phyloP scores from a whole-genome alignment of 2,888 invertebrate genomes.

The Oligia fasciuncula region DNA sequence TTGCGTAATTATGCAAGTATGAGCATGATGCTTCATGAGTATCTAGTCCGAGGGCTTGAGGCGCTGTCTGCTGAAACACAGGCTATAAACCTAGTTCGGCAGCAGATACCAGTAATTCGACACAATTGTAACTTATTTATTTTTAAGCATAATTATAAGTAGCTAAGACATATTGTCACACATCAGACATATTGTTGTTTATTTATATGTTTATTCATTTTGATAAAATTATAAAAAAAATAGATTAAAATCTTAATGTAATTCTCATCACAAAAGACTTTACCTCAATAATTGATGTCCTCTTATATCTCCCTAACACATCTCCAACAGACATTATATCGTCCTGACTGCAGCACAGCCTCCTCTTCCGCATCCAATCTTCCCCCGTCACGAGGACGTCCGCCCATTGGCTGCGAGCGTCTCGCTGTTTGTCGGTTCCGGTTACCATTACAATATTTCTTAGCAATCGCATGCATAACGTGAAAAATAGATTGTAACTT shows the following conservation, averaged over 20 bases:
- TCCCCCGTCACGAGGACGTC: slow-evolving; percentile 38
- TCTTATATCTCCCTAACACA: not conserved
- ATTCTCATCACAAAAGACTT: not conserved
- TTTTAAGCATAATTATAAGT: no score
- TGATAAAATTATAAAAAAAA: no score
- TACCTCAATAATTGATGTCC: not conserved
- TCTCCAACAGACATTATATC: slow-evolving; percentile 12
- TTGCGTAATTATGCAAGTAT: no score
- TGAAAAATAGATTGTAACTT: slow-evolving; percentile 12
- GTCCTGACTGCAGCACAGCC: not conserved
- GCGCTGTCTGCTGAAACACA: no score
- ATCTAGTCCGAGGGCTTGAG: no score
- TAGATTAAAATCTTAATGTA: not conserved
- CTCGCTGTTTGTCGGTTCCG: slow-evolving; percentile 52
- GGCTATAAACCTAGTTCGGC: no score
- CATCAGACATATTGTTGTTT: no score
- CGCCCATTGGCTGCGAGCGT: slow-evolving; percentile 44
- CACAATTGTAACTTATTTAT: no score
- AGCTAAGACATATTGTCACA: no score
- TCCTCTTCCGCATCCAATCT: slow-evolving; percentile 35
- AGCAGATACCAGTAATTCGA: no score
- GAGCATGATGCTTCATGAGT: no score
- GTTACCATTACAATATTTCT: slow-evolving; percentile 52
- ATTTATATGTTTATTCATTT: no score
- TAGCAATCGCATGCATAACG: slow-evolving; percentile 25